These are phyloP conservation scores for Kryptolebias marmoratus DNA, from an alignment of 2,113 vertebrate species.

Conservation along the genomic window DNA sequence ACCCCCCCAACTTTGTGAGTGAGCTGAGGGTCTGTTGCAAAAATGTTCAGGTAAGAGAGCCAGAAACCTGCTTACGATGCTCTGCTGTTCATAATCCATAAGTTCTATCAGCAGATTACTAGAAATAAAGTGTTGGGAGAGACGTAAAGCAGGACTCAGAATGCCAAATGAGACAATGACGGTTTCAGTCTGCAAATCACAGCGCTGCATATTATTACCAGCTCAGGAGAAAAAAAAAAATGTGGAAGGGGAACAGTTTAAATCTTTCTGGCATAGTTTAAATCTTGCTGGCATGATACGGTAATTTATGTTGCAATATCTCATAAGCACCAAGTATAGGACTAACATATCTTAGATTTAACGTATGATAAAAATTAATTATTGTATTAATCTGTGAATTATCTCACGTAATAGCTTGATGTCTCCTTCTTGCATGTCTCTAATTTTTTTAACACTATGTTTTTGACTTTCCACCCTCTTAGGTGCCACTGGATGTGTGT, in stretches of 20 bases:
- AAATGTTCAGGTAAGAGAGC: constrained; percentile 76
- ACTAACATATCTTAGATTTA: not conserved
- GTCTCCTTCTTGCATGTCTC: constrained; percentile 32
- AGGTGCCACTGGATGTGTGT: constrained; percentile 63
- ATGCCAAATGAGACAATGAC: constrained; percentile 75
- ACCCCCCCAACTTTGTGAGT: constrained; percentile 23
- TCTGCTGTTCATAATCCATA: constrained; percentile 79
- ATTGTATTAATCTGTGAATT: constrained; percentile 23
- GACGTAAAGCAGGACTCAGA: constrained; percentile 73
- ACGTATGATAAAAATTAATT: constrained; percentile 20
- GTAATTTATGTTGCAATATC: constrained; percentile 44
- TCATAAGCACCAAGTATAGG: not conserved
- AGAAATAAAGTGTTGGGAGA: constrained; percentile 73
- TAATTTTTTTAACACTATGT: constrained; percentile 34
- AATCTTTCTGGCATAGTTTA: constrained; percentile 42
- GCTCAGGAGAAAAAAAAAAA: constrained; percentile 54
- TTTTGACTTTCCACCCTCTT: constrained; percentile 71
- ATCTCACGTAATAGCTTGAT: constrained; percentile 34
- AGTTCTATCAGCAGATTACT: constrained; percentile 81
- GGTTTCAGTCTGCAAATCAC: constrained; percentile 62
- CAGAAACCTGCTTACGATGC: constrained; percentile 76
- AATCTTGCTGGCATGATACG: constrained; percentile 41
- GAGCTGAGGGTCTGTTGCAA: constrained; percentile 68
- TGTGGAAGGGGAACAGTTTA: constrained; percentile 32
- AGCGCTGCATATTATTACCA: constrained; percentile 64